phyloP scores from a whole-genome alignment of 2,888 invertebrate genomes.

The Phyllotreta striolata region DNA sequence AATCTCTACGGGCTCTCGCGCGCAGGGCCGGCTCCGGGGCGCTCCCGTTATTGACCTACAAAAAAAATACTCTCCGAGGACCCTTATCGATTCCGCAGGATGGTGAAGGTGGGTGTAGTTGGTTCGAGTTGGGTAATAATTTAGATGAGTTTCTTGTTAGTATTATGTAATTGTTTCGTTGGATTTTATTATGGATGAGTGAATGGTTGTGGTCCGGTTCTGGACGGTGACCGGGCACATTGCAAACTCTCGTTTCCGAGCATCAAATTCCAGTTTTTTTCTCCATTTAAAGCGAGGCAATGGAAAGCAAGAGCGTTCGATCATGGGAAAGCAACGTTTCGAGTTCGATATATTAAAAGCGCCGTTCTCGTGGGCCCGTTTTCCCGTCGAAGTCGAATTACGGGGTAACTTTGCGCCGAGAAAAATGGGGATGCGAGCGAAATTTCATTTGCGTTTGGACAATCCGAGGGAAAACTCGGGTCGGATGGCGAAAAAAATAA shows the following conservation, averaged over 20 bases:
- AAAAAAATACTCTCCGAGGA: too few relatives aligned
- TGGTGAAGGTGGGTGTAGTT: too few relatives aligned
- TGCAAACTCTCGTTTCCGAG: too few relatives aligned
- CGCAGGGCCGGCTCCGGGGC: background rate
- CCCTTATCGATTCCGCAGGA: too few relatives aligned
- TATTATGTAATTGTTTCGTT: too few relatives aligned
- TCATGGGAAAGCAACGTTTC: conserved; percentile 4
- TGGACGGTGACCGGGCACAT: background rate
- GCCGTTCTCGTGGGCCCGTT: too few relatives aligned
- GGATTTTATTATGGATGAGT: too few relatives aligned
- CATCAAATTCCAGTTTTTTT: background rate
- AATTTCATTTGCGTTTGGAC: background rate
- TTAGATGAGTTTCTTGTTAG: too few relatives aligned
- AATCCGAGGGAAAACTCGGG: too few relatives aligned
- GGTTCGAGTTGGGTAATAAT: too few relatives aligned
- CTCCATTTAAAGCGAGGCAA: conserved; percentile 23
- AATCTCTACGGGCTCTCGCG: conserved; percentile 26
- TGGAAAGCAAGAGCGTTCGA: conserved; percentile 25
- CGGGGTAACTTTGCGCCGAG: background rate
- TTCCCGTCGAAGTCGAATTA: too few relatives aligned
- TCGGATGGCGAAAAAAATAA: conserved; percentile 2
- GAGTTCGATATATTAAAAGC: too few relatives aligned
- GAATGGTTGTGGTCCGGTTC: background rate
- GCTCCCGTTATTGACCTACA: background rate
- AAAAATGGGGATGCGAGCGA: background rate